Conservation (phyloP, 92 coral and sea anemone genomes). For the Plumapathes pennacea region DNA sequence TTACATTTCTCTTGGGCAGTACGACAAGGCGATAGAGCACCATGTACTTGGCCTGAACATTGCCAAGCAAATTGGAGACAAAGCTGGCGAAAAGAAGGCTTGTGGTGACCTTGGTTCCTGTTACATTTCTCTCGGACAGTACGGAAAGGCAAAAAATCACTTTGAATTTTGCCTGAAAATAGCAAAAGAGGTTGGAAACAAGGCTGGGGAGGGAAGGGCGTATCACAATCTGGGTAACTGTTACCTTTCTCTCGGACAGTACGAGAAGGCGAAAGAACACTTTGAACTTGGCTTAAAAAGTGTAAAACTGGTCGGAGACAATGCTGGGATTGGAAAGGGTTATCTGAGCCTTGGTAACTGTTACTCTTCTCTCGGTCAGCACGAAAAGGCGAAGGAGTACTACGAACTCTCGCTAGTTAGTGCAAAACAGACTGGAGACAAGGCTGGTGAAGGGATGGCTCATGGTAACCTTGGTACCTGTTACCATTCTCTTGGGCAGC, state of each 20-base stretch:
- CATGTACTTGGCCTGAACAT: background rate
- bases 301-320: conserved; percentile 5
- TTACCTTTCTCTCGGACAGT: background rate
- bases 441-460: too few relatives aligned
- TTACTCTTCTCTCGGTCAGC: background rate
- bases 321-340: background rate
- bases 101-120: background rate
- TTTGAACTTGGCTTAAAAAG: background rate
- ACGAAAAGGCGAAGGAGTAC: conserved; percentile 4
- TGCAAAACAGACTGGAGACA: conserved; percentile 1
- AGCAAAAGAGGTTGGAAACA: background rate
- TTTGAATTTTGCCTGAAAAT: background rate
- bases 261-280: background rate
- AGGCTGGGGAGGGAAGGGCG: background rate
- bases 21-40: background rate
- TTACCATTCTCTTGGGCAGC: too few relatives aligned
- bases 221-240: background rate
- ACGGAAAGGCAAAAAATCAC: background rate
- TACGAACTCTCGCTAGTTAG: background rate
- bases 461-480: too few relatives aligned
- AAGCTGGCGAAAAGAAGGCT: background rate
- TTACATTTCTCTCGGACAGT: background rate
- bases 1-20: background rate
- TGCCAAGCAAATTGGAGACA: background rate
- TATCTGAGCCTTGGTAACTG: background rate